These are phyloP conservation scores for Labrus mixtus DNA, from an alignment of 2,113 vertebrate genomes.

Conservation along the genomic window DNA sequence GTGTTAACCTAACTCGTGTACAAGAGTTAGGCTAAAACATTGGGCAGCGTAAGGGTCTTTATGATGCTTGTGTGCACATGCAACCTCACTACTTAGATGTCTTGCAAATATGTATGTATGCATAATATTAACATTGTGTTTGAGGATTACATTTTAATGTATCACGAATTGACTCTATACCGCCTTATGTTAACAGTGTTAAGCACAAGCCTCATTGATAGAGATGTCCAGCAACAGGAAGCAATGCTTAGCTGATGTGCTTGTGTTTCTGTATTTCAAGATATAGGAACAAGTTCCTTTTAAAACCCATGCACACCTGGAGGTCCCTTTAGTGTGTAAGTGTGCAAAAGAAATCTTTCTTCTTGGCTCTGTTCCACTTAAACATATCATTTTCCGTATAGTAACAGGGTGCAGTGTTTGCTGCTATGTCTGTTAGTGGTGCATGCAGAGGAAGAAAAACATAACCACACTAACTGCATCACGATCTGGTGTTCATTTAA, in stretches of 20 bases:
- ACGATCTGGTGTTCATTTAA: constrained; percentile 85
- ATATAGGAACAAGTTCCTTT: neutral
- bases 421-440: constrained; percentile 62
- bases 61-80: too few species aligned
- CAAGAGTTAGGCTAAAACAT: too few species aligned
- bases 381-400: constrained; percentile 46
- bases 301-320: neutral
- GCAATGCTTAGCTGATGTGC: too few species aligned
- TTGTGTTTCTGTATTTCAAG: neutral
- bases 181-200: neutral
- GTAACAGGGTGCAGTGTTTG: constrained; percentile 62
- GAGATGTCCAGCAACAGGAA: neutral
- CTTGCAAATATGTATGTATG: too few species aligned
- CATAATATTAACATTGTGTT: too few species aligned
- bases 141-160: too few species aligned
- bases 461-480: constrained; percentile 60
- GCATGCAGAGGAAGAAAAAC: constrained; percentile 52
- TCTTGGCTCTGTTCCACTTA: constrained; percentile 50
- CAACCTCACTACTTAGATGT: too few species aligned
- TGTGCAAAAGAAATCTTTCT: constrained; percentile 55
- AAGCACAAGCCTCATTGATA: too few species aligned
- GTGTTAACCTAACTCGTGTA: too few species aligned
- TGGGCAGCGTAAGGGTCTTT: too few species aligned
- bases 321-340: constrained; percentile 26
- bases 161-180: too few species aligned